Conservation (phyloP, 2,113 vertebrate genomes). For the Ochotona princeps region DNA sequence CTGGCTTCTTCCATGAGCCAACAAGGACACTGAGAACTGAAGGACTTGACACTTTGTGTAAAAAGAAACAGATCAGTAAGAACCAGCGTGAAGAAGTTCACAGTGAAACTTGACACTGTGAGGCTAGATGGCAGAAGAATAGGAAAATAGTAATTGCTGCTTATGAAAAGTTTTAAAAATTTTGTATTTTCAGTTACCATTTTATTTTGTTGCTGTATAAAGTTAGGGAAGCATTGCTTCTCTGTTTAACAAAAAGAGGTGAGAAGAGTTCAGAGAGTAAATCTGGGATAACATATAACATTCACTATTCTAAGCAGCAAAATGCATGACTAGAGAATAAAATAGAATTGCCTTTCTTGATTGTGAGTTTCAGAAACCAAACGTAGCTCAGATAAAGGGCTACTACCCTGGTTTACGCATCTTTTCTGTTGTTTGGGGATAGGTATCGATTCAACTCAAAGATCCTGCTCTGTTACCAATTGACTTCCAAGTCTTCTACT, state of each 20-base stretch:
- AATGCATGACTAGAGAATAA: neutral
- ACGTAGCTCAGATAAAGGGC: neutral
- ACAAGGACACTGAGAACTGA: neutral
- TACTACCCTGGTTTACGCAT: neutral
- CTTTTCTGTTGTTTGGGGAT: neutral
- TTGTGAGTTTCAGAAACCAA: constrained; percentile 12
- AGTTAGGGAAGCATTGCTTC: neutral
- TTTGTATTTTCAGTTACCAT: neutral
- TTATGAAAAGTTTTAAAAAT: neutral
- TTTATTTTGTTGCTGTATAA: neutral
- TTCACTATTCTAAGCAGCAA: neutral
- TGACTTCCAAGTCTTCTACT: neutral
- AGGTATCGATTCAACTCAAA: neutral
- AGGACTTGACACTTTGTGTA: neutral
- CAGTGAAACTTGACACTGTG: neutral
- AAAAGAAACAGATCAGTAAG: neutral
- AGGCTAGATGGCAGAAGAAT: neutral
- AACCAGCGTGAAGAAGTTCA: neutral
- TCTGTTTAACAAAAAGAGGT: neutral
- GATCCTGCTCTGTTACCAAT: neutral
- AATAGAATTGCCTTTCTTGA: neutral
- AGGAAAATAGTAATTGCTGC: neutral
- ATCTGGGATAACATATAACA: constrained; percentile 7
- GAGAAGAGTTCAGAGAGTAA: neutral
- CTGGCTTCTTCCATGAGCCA: neutral